Evolutionary conservation across 2,113 vertebrate species (phyloP).

Genomic region (Heterocephalus glaber): DNA sequence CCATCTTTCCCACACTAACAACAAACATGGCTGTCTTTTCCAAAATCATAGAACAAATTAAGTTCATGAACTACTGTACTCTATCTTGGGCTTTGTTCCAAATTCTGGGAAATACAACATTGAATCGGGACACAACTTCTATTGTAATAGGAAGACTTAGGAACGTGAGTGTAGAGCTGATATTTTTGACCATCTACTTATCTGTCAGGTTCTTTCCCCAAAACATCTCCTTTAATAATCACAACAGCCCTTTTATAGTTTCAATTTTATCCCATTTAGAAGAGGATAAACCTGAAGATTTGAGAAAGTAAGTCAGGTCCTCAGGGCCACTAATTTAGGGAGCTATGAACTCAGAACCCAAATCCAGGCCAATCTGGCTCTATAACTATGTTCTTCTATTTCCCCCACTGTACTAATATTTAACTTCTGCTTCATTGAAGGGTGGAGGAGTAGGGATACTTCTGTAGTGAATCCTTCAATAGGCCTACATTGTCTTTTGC

Average conservation of each 20-base stretch:
- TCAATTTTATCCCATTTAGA: neutral
- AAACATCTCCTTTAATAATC: neutral
- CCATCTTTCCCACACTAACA: neutral
- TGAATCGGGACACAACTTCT: neutral
- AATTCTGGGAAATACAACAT: neutral
- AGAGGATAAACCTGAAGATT: neutral
- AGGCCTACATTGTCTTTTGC: neutral
- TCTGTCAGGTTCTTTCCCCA: constrained; percentile 22
- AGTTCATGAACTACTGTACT: neutral
- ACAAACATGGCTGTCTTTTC: neutral
- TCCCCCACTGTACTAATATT: neutral
- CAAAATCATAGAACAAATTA: neutral
- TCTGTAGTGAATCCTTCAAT: neutral
- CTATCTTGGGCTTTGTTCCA: neutral
- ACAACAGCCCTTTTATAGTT: neutral
- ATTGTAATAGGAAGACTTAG: constrained; percentile 5
- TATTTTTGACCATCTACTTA: neutral
- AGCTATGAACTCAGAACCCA: constrained; percentile 31
- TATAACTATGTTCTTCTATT: neutral
- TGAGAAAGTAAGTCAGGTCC: neutral
- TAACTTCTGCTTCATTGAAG: neutral
- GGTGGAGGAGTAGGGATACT: neutral
- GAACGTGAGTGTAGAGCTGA: neutral
- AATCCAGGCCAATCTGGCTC: neutral
- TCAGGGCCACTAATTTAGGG: neutral